Conservation (phyloP, 2,888 invertebrate species). For the Acleris literana region DNA sequence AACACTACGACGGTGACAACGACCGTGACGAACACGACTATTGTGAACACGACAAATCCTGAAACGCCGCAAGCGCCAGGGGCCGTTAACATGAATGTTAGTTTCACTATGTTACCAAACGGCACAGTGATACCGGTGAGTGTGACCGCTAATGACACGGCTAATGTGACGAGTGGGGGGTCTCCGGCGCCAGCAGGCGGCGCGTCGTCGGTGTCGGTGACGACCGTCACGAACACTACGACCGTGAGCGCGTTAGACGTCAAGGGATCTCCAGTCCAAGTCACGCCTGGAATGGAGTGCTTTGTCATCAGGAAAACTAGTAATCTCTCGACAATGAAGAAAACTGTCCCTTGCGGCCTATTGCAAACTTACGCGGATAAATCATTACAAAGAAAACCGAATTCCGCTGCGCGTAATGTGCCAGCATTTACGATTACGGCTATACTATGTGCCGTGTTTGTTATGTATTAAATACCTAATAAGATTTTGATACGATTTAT, state of each 20-base stretch:
- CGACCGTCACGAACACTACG: constrained; percentile 39
- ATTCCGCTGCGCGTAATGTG: constrained; percentile 34
- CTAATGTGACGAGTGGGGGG: constrained; percentile 21
- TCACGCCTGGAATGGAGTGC: constrained; percentile 41
- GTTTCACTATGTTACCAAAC: constrained; percentile 36
- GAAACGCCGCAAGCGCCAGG: constrained; percentile 12
- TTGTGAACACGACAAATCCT: constrained; percentile 38
- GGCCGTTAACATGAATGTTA: constrained; percentile 9
- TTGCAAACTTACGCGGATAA: constrained; percentile 40
- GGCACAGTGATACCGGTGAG: constrained; percentile 38
- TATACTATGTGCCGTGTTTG: constrained; percentile 25
- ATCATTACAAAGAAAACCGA: constrained; percentile 37
- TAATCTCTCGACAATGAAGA: constrained; percentile 31
- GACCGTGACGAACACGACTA: constrained; percentile 33
- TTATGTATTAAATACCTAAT: constrained; percentile 19
- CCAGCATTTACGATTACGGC: constrained; percentile 36
- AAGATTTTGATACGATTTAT: constrained; percentile 7
- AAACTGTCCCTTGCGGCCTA: constrained; percentile 38
- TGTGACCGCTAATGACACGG: constrained; percentile 12
- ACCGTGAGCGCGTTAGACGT: constrained; percentile 39
- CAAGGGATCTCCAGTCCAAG: constrained; percentile 39
- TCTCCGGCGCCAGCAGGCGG: constrained; percentile 11
- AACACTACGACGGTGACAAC: constrained; percentile 13
- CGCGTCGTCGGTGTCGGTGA: constrained; percentile 25
- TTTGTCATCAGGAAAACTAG: constrained; percentile 38